Evolutionary conservation across 2,797 vertebrate genomes (phyloP).

Genomic region (Bradypodion ventrale): DNA sequence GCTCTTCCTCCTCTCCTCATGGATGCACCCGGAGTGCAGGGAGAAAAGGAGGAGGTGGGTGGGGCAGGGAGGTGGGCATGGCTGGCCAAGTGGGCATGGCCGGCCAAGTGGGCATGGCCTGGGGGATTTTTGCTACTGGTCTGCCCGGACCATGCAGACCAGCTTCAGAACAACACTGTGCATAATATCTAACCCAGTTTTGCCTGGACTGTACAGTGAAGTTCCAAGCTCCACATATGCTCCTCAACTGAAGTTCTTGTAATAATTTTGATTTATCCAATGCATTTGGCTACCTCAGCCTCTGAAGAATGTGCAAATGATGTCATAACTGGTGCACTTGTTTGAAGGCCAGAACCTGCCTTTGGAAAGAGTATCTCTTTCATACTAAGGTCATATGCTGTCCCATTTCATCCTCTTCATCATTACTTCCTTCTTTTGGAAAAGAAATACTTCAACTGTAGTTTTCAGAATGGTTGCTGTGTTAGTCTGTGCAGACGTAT

Average conservation of each 20-base stretch:
- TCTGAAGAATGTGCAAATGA: background rate
- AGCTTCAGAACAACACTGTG: too few relatives aligned
- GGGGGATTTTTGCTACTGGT: too few relatives aligned
- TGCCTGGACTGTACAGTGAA: background rate
- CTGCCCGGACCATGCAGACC: too few relatives aligned
- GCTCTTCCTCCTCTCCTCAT: too few relatives aligned
- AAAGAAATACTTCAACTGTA: conserved; percentile 25
- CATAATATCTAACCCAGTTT: background rate
- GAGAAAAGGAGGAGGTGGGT: too few relatives aligned
- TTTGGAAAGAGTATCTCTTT: background rate
- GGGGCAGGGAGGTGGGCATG: too few relatives aligned
- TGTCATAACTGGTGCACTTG: background rate
- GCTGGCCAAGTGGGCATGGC: too few relatives aligned
- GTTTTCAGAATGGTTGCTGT: too few relatives aligned
- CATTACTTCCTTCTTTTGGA: background rate
- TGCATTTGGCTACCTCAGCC: background rate
- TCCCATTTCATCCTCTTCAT: background rate
- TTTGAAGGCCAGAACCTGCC: conserved; percentile 12
- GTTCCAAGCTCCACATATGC: background rate
- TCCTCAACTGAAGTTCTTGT: background rate
- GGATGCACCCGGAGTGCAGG: too few relatives aligned
- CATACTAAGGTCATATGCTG: background rate
- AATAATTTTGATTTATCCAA: background rate
- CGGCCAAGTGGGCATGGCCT: too few relatives aligned
- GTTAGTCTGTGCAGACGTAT: too few relatives aligned